phyloP scores from a whole-genome alignment of 2,797 vertebrate genomes.

The Chaetophractus vellerosus region DNA sequence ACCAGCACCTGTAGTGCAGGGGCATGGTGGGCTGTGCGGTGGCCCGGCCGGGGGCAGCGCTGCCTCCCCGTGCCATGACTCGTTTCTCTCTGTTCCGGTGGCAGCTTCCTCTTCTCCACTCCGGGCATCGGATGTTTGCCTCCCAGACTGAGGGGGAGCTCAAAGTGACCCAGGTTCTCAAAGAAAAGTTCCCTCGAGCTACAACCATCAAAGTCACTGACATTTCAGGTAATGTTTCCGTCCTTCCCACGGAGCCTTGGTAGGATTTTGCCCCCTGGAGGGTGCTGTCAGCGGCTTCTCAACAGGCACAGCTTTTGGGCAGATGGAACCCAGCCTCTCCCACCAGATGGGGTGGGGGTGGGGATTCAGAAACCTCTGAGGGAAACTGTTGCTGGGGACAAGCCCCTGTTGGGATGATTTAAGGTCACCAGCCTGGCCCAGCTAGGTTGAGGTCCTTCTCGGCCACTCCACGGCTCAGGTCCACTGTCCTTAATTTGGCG shows the following conservation, averaged over 20 bases:
- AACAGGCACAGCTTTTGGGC: not conserved
- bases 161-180: constrained; percentile 91
- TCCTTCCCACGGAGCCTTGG: not conserved
- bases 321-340: not conserved
- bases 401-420: not conserved
- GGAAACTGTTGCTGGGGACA: not conserved
- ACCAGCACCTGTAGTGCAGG: too few species aligned
- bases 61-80: too few species aligned
- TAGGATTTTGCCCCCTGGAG: not conserved
- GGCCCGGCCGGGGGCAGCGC: not conserved
- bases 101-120: constrained; percentile 80
- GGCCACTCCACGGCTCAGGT: not conserved
- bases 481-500: not conserved
- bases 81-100: constrained; percentile 14
- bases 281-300: not conserved
- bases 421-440: not conserved
- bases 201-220: constrained; percentile 94
- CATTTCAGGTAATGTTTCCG: constrained; percentile 92
- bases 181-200: constrained; percentile 94
- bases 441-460: not conserved
- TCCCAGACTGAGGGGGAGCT: constrained; percentile 92
- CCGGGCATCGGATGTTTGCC: constrained; percentile 87
- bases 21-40: too few species aligned
- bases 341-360: not conserved
- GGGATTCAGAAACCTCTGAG: not conserved